Conservation (phyloP, 2,797 vertebrate species). For the Bufotes viridis region DNA sequence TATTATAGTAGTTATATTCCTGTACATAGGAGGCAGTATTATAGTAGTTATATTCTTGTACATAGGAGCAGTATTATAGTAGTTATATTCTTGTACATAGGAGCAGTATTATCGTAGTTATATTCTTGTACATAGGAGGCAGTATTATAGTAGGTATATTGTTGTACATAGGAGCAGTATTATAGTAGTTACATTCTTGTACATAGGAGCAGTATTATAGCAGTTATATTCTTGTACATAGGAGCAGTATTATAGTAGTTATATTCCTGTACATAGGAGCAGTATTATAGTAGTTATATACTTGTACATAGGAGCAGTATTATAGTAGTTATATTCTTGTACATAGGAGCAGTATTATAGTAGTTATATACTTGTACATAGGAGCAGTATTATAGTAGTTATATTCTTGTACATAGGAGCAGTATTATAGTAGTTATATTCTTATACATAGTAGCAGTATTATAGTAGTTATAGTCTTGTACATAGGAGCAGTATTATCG, state of each 20-base stretch:
- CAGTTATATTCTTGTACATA: constrained; percentile 1
- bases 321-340: constrained; percentile 3
- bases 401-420: not conserved
- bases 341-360: not conserved
- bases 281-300: constrained; percentile 5
- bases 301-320: not conserved
- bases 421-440: not conserved
- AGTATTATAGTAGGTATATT: not conserved
- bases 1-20: constrained; percentile 6
- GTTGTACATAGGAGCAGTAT: not conserved
- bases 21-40: not conserved
- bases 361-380: not conserved
- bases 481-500: not conserved
- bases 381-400: not conserved
- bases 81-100: not conserved
- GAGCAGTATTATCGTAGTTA: not conserved
- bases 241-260: constrained; percentile 1
- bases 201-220: not conserved
- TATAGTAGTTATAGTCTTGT: not conserved
- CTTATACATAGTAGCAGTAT: not conserved
- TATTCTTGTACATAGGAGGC: constrained; percentile 8
- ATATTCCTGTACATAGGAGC: not conserved
- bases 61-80: not conserved
- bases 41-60: constrained; percentile 15
- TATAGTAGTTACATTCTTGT: constrained; percentile 6